Evolutionary conservation across 2,797 vertebrate species (phyloP).

Genomic region (Pseudomugil gertrudae): DNA sequence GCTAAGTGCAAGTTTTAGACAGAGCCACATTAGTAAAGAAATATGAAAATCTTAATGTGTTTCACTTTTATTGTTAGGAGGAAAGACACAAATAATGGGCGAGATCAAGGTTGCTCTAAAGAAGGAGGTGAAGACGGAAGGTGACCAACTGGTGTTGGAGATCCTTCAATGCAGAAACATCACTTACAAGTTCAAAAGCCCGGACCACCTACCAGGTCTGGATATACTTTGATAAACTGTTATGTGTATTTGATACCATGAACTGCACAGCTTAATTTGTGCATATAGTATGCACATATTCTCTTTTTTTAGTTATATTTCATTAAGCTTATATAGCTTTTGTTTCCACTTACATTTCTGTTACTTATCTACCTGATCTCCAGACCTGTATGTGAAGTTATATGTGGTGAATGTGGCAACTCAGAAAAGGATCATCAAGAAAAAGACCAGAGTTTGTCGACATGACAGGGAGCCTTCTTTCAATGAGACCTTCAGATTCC

Average conservation of each 20-base stretch:
- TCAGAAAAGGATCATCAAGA: slow-evolving; percentile 98
- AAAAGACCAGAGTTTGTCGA: slow-evolving; percentile 96
- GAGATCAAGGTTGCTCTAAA: slow-evolving; percentile 98
- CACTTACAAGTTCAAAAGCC: slow-evolving; percentile 98
- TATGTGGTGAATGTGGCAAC: slow-evolving; percentile 96
- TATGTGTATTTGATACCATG: background rate
- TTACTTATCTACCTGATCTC: slow-evolving; percentile 8
- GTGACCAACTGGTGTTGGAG: slow-evolving; percentile 95
- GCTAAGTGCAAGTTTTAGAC: background rate
- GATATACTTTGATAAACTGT: background rate
- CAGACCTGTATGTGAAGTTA: slow-evolving; percentile 96
- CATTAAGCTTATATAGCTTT: background rate
- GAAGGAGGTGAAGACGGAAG: slow-evolving; percentile 98
- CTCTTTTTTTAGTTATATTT: too few relatives aligned
- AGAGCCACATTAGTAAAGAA: background rate
- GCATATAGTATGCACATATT: too few relatives aligned
- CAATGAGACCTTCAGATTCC: slow-evolving; percentile 97
- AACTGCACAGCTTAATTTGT: background rate
- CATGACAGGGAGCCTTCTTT: slow-evolving; percentile 97
- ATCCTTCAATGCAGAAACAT: slow-evolving; percentile 98
- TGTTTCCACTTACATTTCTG: background rate
- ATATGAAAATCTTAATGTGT: background rate
- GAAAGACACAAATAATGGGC: slow-evolving; percentile 96
- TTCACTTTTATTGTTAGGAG: slow-evolving; percentile 74
- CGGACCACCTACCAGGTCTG: slow-evolving; percentile 96